A percentile compares a stretch with the other conserved stretches of the same genome.
Conservation (phyloP, 2,888 invertebrate genomes). For the Hyalella azteca region DNA sequence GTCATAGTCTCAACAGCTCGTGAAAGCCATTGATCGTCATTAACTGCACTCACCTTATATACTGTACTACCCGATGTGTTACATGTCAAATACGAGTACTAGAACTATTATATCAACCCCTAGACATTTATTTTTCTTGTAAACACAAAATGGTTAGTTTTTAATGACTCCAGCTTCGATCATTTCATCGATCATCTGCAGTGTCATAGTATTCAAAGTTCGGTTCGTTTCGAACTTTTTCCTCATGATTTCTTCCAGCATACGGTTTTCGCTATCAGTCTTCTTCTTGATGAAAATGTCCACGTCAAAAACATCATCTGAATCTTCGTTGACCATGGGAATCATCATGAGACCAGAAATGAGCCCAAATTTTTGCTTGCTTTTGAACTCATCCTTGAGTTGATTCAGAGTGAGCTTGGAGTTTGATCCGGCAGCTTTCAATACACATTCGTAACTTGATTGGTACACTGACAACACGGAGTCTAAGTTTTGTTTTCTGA, state of each 20-base stretch:
- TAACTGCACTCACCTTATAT: background rate
- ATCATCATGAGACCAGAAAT: slow-evolving; percentile 33
- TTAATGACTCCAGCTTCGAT: background rate
- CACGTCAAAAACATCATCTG: slow-evolving; percentile 16
- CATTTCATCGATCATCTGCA: slow-evolving; percentile 45
- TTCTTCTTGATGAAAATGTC: background rate
- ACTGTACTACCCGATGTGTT: background rate
- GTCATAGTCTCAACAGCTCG: background rate
- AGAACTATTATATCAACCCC: background rate
- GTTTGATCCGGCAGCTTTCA: background rate
- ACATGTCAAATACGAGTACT: background rate
- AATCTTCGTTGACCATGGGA: slow-evolving; percentile 40
- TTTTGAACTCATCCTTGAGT: slow-evolving; percentile 6
- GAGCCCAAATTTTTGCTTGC: slow-evolving; percentile 60
- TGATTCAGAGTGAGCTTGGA: background rate
- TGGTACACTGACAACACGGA: background rate
- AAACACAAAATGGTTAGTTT: background rate
- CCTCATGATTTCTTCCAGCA: background rate
- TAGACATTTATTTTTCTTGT: background rate
- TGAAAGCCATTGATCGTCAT: background rate
- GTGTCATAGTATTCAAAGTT: background rate
- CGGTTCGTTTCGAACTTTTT: background rate
- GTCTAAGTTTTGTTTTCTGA: background rate
- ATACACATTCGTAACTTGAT: background rate
- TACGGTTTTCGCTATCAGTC: background rate